These are phyloP conservation scores for Danionella cerebrum DNA, from an alignment of 2,113 vertebrate genomes.

Conservation along the genomic window DNA sequence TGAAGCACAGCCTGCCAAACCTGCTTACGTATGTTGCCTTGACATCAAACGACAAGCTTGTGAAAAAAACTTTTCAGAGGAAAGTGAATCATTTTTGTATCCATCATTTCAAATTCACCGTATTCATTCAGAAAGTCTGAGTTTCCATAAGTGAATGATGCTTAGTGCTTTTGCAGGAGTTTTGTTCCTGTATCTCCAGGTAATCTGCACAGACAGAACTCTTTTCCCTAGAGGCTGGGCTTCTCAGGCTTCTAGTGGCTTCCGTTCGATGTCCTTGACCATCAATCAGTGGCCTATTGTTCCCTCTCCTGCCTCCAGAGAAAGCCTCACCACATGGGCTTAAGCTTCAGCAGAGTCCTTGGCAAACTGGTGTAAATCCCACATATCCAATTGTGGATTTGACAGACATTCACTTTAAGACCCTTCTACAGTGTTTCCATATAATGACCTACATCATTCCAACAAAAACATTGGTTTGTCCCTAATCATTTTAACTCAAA, in stretches of 20 bases:
- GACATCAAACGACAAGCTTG: too few species aligned
- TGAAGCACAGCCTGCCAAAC: too few species aligned
- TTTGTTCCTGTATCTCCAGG: constrained; percentile 4
- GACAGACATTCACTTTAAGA: constrained; percentile 25
- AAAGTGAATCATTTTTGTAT: too few species aligned
- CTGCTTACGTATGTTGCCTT: too few species aligned
- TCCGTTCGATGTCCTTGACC: constrained; percentile 65
- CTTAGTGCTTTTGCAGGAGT: not conserved
- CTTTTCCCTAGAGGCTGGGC: constrained; percentile 41
- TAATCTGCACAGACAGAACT: constrained; percentile 31
- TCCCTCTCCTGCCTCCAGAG: constrained; percentile 45
- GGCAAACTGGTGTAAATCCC: not conserved
- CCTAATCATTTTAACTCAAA: too few species aligned
- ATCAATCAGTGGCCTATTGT: constrained; percentile 65
- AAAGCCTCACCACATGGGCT: constrained; percentile 47
- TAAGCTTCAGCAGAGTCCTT: constrained; percentile 37
- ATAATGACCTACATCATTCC: constrained; percentile 16
- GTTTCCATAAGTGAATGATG: not conserved
- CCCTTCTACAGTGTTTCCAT: constrained; percentile 2
- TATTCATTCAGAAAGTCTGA: not conserved
- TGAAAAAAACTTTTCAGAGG: too few species aligned
- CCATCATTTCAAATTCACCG: too few species aligned
- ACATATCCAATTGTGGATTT: constrained; percentile 2
- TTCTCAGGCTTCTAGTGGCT: constrained; percentile 41
- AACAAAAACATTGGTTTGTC: constrained; percentile 20